Percentiles rank a stretch among this genome's conserved stretches.
Conservation (phyloP, 1,140 invertebrate species). For the Polypedilum vanderplanki region DNA sequence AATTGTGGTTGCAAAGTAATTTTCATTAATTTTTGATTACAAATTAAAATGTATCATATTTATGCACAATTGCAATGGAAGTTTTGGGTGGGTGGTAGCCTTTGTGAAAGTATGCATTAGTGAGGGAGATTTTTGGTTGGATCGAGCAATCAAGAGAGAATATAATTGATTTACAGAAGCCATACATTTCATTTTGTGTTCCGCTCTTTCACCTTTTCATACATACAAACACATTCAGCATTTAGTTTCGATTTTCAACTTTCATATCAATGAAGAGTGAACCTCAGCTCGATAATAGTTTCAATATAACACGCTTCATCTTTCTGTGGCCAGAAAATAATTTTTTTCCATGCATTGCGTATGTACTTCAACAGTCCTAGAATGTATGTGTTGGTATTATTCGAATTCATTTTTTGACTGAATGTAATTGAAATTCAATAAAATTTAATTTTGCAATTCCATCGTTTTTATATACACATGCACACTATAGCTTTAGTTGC, state of each 20-base stretch:
- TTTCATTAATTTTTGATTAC: constrained; percentile 29
- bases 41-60: constrained; percentile 25
- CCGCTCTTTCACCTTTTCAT: not conserved
- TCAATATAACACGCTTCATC: constrained; percentile 15
- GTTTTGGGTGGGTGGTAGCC: not conserved
- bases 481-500: not conserved
- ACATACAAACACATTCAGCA: not conserved
- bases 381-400: too few species aligned
- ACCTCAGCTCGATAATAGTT: constrained; percentile 4
- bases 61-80: constrained; percentile 2
- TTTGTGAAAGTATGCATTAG: not conserved
- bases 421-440: constrained; percentile 29
- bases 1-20: constrained; percentile 26
- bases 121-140: not conserved
- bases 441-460: constrained; percentile 24
- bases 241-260: constrained; percentile 5
- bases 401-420: not conserved
- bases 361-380: too few species aligned
- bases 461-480: not conserved
- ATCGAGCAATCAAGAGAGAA: constrained; percentile 21
- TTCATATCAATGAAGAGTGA: not conserved
- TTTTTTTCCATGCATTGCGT: not conserved
- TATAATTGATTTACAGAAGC: constrained; percentile 25
- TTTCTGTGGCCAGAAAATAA: constrained; percentile 10
- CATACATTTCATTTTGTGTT: not conserved